These are phyloP conservation scores for Rhinichthys klamathensis DNA, from an alignment of 2,113 vertebrate species.

Conservation along the genomic window DNA sequence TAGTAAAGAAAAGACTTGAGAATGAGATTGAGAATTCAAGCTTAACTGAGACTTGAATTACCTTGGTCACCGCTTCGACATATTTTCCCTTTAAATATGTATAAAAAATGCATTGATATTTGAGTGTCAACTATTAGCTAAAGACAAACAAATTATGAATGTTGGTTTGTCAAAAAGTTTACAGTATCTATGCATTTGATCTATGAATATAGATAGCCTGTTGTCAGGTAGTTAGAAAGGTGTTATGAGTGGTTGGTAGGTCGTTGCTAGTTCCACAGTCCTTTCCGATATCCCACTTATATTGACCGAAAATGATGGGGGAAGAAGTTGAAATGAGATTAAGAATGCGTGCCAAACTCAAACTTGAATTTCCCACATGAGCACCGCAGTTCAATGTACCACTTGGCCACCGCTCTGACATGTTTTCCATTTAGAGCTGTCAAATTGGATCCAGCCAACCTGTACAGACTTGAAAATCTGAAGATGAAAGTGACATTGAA, in stretches of 20 bases:
- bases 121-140: background rate
- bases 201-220: background rate
- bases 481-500: background rate
- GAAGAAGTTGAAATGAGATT: background rate
- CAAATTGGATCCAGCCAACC: background rate
- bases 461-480: background rate
- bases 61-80: background rate
- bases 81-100: background rate
- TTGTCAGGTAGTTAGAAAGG: background rate
- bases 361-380: slow-evolving; percentile 5
- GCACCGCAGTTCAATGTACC: background rate
- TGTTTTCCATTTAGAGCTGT: background rate
- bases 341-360: background rate
- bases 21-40: too few relatives aligned
- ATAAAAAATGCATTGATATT: background rate
- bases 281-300: background rate
- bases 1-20: background rate
- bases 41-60: too few relatives aligned
- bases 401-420: background rate
- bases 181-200: too few relatives aligned
- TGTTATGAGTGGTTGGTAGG: background rate
- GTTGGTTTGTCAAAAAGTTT: too few relatives aligned
- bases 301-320: background rate
- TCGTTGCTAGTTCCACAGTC: background rate
- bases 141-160: background rate